Percentiles rank a stretch among this genome's conserved stretches.
Conservation (phyloP, 2,888 invertebrate species). For the Agriopis marginaria region DNA sequence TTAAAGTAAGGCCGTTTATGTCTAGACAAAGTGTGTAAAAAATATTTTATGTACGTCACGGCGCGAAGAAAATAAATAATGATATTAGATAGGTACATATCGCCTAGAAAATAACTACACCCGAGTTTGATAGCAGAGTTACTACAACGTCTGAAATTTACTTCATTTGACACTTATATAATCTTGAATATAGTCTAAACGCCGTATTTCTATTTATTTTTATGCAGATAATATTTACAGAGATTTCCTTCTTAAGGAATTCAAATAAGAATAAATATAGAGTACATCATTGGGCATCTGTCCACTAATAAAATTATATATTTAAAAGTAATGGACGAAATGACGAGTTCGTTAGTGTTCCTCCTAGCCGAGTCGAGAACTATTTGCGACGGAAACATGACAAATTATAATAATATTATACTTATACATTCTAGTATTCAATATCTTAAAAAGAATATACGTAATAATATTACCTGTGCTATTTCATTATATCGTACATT, state of each 20-base stretch:
- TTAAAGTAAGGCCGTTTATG: neutral
- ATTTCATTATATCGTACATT: constrained; percentile 81
- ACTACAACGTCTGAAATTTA: constrained; percentile 64
- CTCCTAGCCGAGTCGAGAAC: constrained; percentile 82
- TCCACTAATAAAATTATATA: constrained; percentile 81
- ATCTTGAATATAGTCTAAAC: constrained; percentile 74
- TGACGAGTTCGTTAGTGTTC: constrained; percentile 85
- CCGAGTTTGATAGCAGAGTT: constrained; percentile 60
- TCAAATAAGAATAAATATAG: constrained; percentile 73
- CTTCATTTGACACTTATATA: constrained; percentile 72
- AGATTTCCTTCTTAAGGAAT: constrained; percentile 79
- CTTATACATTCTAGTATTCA: constrained; percentile 67
- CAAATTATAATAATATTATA: constrained; percentile 71
- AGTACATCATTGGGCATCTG: constrained; percentile 79
- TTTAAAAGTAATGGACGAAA: constrained; percentile 86
- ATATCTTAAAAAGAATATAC: constrained; percentile 81
- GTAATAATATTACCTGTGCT: constrained; percentile 73
- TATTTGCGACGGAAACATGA: constrained; percentile 84
- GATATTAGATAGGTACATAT: constrained; percentile 26
- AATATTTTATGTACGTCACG: constrained; percentile 30
- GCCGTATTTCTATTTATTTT: constrained; percentile 60
- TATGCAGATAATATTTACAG: constrained; percentile 75
- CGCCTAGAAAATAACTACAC: constrained; percentile 64
- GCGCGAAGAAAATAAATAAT: constrained; percentile 4
- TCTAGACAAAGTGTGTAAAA: constrained; percentile 23